Base-by-base conservation (phyloP, 2,797 vertebrate genomes). In the Enteromius argenteus region DNA sequence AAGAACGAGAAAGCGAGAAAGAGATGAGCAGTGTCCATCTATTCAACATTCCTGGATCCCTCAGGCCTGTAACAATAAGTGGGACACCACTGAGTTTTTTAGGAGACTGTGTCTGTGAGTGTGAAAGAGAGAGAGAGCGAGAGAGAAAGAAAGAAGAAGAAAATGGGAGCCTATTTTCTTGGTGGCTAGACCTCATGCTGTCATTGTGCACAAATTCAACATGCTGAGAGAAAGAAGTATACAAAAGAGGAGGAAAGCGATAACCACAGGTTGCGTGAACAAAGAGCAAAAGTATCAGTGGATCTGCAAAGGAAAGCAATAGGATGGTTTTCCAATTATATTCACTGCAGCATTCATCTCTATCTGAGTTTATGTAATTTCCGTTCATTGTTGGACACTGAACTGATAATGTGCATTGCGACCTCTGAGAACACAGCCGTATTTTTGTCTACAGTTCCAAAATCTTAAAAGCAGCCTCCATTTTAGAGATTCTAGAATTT, bases 231-330 rank as follows among this genome's bases (percentile, higher is more conserved):
- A 84, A 84, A 58, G 30, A 14, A 21, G 37, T 78, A 69, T 58
- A 58, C 73, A 69, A 77, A 68, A 23, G 39, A 46, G 35, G 67
- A 81, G 79, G 53, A 71, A 56, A 77, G 23, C 7, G 37, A 68
- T 68, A 68, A 83, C 62, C 35, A 58, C 81, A 83, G 46, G 81
- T 84, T 60, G 27, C 39, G 21, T 71, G 66, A 84, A 78, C 74
- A 78, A 78, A 84, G 64, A 78, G 39, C 32, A 67, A 14, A 37
- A 60, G 49, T 79, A 79, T 72, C 64, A 71, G 11, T 71, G 42
- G 35, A 82, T 81, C 72, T 69, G 8, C 13, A 58, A 75, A 69
- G 51, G 27, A 51, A 72, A 72, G 75, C 66, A 77, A 84, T 78
- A 23, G 75, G 27, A 51, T 69, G 42, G 37, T 71, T 84, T 84